Evolutionary conservation across 2,888 invertebrate genomes (phyloP).

Genomic region (Erebia palarica): DNA sequence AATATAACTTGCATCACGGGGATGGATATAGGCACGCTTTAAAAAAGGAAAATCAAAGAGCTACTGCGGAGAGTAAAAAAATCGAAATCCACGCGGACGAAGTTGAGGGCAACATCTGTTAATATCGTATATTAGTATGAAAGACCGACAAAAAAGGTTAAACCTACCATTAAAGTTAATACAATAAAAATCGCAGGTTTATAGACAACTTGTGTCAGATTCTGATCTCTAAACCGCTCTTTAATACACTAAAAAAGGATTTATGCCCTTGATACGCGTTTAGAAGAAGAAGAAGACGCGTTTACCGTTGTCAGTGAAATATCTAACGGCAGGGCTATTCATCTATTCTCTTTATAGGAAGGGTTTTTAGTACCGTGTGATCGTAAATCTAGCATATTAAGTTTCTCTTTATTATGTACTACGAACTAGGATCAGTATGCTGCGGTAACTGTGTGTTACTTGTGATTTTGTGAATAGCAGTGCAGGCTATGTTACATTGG

Average conservation of each 20-base stretch:
- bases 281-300: no score
- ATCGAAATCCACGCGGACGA: no score
- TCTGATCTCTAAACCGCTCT: constrained; percentile 11
- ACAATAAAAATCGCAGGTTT: constrained; percentile 2
- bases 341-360: constrained; percentile 14
- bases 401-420: background rate
- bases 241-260: constrained; percentile 27
- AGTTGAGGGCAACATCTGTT: no score
- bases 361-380: background rate
- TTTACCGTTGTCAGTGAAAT: constrained; percentile 28
- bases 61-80: no score
- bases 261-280: constrained; percentile 11
- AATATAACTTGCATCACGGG: no score
- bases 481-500: no score
- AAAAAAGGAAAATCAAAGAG: no score
- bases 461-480: no score
- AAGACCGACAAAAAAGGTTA: background rate
- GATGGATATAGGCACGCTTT: no score
- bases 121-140: background rate
- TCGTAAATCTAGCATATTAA: constrained; percentile 17
- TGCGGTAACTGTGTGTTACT: no score
- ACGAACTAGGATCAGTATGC: background rate
- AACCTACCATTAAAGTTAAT: background rate
- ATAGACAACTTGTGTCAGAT: background rate
- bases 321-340: constrained; percentile 17